Conservation (phyloP, 1,140 invertebrate genomes). For the Plutomurus gul region DNA sequence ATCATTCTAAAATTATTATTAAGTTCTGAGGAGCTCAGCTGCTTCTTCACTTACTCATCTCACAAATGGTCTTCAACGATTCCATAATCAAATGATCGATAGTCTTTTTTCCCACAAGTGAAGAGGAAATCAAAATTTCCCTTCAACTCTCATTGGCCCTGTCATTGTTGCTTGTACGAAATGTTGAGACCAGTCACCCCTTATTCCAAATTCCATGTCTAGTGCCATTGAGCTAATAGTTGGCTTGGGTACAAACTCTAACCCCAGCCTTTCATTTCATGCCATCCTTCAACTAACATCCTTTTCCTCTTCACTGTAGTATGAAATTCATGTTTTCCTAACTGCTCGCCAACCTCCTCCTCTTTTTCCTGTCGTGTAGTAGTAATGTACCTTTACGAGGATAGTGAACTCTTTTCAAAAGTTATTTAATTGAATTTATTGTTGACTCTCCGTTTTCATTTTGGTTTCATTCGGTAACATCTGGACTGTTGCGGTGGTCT, state of each 20-base stretch:
- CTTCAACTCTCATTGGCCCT: too few species aligned
- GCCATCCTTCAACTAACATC: constrained; percentile 15
- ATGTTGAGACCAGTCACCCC: too few species aligned
- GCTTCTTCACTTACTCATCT: too few species aligned
- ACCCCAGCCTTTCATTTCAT: constrained; percentile 9
- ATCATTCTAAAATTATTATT: too few species aligned
- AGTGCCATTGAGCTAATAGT: not conserved
- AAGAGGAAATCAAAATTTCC: too few species aligned
- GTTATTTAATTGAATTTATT: not conserved
- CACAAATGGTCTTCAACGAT: too few species aligned
- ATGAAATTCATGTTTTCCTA: constrained; percentile 11
- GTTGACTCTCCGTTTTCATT: not conserved
- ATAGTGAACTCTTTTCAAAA: not conserved
- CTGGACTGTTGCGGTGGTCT: not conserved
- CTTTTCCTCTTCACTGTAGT: constrained; percentile 8
- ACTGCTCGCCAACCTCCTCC: not conserved
- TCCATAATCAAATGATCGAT: too few species aligned
- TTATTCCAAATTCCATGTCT: too few species aligned
- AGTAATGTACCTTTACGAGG: not conserved
- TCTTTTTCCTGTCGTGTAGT: not conserved
- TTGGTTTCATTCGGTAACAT: not conserved
- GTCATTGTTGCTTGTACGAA: too few species aligned
- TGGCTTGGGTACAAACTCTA: not conserved
- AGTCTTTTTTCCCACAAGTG: too few species aligned
- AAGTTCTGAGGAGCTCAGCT: too few species aligned